A percentile compares a stretch with the other conserved stretches of the same genome.
Conservation (phyloP, 2,888 invertebrate genomes). For the Venusia cambrica region DNA sequence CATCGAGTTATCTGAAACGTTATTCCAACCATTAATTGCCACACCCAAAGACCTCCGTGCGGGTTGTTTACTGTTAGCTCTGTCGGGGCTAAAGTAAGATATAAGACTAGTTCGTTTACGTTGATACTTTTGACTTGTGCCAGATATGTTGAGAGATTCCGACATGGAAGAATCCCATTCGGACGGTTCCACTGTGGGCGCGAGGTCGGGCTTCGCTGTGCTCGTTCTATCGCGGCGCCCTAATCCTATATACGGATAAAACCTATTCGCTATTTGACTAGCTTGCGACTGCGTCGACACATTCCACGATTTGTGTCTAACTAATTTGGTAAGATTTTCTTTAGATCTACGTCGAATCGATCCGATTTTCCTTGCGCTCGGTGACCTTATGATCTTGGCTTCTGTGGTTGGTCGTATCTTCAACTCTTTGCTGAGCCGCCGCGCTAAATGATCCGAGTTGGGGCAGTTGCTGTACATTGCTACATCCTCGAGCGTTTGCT, state of each 20-base stretch:
- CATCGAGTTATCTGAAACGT: constrained; percentile 53
- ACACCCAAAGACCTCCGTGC: constrained; percentile 63
- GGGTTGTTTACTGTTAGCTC: constrained; percentile 53
- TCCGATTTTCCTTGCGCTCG: constrained; percentile 91
- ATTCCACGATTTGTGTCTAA: constrained; percentile 85
- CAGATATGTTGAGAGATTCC: constrained; percentile 53
- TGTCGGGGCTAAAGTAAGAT: constrained; percentile 55
- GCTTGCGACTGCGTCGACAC: constrained; percentile 66
- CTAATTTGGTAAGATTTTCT: constrained; percentile 80
- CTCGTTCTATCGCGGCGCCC: constrained; percentile 67
- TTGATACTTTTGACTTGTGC: constrained; percentile 56
- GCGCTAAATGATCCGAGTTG: constrained; percentile 86
- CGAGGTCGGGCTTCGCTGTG: constrained; percentile 51
- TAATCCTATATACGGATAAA: constrained; percentile 78
- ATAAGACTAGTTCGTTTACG: constrained; percentile 60
- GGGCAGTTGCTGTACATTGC: constrained; percentile 81
- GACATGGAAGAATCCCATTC: constrained; percentile 57
- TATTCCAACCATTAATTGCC: constrained; percentile 53
- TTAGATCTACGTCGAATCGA: constrained; percentile 86
- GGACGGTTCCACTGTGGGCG: constrained; percentile 35
- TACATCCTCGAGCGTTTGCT: constrained; percentile 86
- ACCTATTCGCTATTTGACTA: constrained; percentile 62
- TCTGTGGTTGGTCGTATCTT: constrained; percentile 87
- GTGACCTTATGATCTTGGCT: constrained; percentile 87
- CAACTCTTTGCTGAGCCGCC: constrained; percentile 85